Evolutionary conservation across 1,140 invertebrate species (phyloP).

Genomic region (Penaeus chinensis): DNA sequence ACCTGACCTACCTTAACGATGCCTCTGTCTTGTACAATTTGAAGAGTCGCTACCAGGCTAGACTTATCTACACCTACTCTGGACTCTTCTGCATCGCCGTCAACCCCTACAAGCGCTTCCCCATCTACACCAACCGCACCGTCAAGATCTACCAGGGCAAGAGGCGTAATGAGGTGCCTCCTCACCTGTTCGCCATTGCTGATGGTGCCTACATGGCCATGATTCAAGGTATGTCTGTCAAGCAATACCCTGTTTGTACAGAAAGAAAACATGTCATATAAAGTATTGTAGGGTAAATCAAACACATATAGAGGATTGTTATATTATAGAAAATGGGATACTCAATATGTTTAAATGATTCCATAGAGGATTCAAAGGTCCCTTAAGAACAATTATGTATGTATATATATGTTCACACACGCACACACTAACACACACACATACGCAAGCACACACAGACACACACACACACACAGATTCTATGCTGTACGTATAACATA

Average conservation of each 20-base stretch:
- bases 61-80: conserved; percentile 58
- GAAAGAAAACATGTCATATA: not conserved
- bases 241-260: not conserved
- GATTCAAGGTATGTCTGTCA: conserved; percentile 69
- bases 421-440: not conserved
- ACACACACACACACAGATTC: not conserved
- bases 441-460: not conserved
- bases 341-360: too few species aligned
- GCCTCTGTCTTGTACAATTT: conserved; percentile 99
- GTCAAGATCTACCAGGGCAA: conserved; percentile 58
- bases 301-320: too few species aligned
- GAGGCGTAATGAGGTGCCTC: conserved; percentile 76
- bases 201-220: conserved; percentile 54
- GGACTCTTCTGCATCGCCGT: conserved; percentile 58
- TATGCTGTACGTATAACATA: too few species aligned
- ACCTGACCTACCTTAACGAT: conserved; percentile 99
- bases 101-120: conserved; percentile 57
- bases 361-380: too few species aligned
- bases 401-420: not conserved
- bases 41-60: conserved; percentile 77
- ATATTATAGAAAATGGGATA: too few species aligned
- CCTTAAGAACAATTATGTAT: too few species aligned
- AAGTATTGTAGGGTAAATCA: too few species aligned
- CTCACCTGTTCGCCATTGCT: conserved; percentile 73
- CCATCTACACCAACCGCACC: conserved; percentile 56